Percentiles rank a stretch among this genome's conserved stretches.
Evolutionary conservation across 2,888 invertebrate species (phyloP).

Genomic region (Drosophila conformis): DNA sequence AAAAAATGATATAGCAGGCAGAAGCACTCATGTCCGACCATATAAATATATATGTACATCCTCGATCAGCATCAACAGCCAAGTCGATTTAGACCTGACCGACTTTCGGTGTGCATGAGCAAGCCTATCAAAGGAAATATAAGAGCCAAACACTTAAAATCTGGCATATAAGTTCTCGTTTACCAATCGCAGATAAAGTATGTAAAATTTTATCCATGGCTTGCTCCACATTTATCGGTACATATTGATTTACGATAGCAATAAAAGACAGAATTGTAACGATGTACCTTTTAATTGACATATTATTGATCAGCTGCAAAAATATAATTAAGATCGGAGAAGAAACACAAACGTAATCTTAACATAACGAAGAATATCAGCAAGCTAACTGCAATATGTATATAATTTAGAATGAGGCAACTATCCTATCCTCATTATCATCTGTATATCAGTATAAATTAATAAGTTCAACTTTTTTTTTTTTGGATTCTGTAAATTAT

Average conservation of each 20-base stretch:
- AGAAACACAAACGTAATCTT: background rate
- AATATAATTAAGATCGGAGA: background rate
- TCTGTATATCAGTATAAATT: too few relatives aligned
- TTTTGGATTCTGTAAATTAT: background rate
- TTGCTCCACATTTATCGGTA: background rate
- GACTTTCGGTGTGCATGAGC: background rate
- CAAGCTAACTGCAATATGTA: background rate
- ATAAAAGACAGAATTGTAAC: background rate
- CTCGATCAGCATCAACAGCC: background rate
- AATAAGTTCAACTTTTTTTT: too few relatives aligned
- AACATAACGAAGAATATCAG: background rate
- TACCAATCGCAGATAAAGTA: background rate
- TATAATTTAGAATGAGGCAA: background rate
- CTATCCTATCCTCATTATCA: background rate
- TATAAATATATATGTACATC: background rate
- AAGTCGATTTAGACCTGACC: background rate
- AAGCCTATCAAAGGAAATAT: background rate
- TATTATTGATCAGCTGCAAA: background rate
- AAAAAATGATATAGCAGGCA: background rate
- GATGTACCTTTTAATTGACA: background rate
- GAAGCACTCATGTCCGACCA: background rate
- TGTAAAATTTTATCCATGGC: rapidly evolving
- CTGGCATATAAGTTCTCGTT: background rate
- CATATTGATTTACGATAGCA: background rate
- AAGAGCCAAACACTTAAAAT: background rate